Base-by-base conservation (phyloP, 2,888 invertebrate species). In the Agonopterix heracliana region DNA sequence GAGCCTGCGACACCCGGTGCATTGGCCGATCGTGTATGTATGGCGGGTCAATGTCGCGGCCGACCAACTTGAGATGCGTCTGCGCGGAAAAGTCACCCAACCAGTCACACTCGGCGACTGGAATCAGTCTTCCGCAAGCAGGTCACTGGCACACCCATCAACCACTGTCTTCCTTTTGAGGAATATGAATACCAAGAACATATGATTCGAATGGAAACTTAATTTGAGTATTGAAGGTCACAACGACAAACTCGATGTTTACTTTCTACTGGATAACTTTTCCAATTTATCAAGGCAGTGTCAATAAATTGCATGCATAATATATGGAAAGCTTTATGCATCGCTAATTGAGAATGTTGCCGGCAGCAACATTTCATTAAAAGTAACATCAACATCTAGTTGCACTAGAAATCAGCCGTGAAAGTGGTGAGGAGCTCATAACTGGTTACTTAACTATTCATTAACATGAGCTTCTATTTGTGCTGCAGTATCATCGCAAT, bases 21-120 rank as follows among this genome's bases (percentile, higher is more conserved):
- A 85, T 81, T 84, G 87, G 71, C 87, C 87, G 84, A 78, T 76
- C 81, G 75, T 71, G 77, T 78, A 74, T 71, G 77, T 78, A 78
- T 75, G 77, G 67, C 77, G 76, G 87, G 84, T 88, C 88, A 87
- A 86, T 87, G 87, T 87, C 87, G 86, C 79, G 81, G 44, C 66
- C 82, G 68, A 68, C 67, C 75, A 13, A 34, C 34, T 81, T 76
- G 66, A 77, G 79, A 74, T 77, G 78, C 75, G 76, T 67, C 77
- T 76, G 73, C 62, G 62, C 72, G 73, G 72, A 79, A 77, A 79
- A 83, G 75, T 76, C 78, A 57, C 70, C 72, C 61, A 63, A 78
- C 82, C 61, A 76, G 71, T 78, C 71, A 60, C 61, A 61, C 58
- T 64, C 61, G 57, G 59, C 61, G 54, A 62, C 73, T 74, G 74